Conservation (phyloP, 2,888 invertebrate genomes). For the Odontothrips loti region DNA sequence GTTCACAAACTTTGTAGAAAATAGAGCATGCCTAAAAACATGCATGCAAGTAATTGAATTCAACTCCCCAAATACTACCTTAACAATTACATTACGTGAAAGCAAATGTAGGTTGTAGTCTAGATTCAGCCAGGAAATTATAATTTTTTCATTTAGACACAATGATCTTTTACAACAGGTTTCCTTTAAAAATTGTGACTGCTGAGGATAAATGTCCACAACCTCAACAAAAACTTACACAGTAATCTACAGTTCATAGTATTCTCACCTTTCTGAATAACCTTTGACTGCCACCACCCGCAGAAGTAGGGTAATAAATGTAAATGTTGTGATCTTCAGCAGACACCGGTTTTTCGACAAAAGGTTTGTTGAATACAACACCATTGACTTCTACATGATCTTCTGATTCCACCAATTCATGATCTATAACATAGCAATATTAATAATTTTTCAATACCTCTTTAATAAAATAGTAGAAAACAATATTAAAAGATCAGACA, state of each 20-base stretch:
- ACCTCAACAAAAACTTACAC: not conserved
- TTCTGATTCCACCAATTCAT: constrained; percentile 88
- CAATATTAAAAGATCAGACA: not conserved
- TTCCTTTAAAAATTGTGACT: too few species aligned
- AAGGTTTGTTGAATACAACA: constrained; percentile 92
- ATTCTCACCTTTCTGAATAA: constrained; percentile 86
- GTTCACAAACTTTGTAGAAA: too few species aligned
- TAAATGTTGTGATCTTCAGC: constrained; percentile 99
- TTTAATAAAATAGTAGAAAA: constrained; percentile 11
- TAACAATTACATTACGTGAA: too few species aligned
- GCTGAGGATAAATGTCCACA: too few species aligned
- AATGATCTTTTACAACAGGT: too few species aligned
- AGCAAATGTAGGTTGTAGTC: too few species aligned
- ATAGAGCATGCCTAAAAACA: too few species aligned
- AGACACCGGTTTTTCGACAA: constrained; percentile 98
- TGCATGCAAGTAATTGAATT: too few species aligned
- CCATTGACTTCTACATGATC: constrained; percentile 97
- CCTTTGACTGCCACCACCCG: constrained; percentile 95
- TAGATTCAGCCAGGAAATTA: too few species aligned
- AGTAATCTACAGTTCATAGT: not conserved
- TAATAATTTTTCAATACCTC: constrained; percentile 27
- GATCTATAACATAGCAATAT: constrained; percentile 57
- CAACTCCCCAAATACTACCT: too few species aligned
- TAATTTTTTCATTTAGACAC: too few species aligned
- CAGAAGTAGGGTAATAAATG: constrained; percentile 98